Evolutionary conservation across 1,140 invertebrate genomes (phyloP), one percentile per base, ranked within the genome.

Genomic region (Panonychus citri): DNA sequence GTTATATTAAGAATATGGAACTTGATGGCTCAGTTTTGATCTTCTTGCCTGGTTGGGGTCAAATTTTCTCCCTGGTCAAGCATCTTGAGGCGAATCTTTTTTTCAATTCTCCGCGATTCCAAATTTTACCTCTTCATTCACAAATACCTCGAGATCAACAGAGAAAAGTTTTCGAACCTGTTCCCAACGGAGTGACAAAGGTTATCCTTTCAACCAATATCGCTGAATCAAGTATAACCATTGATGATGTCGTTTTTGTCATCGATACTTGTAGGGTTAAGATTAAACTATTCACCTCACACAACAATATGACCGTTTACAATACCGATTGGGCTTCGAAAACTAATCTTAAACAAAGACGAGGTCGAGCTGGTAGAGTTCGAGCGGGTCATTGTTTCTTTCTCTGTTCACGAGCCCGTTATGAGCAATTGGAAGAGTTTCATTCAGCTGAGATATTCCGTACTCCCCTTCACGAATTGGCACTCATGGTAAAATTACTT

Each of bases 201-300:
- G 97, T 93, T 67, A 91, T 99, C 59, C 78, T 98, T 2, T 89
- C 90, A 1, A 99, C 94, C n/a, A 99, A 99, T 66, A 97, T 99
- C 57, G 93, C 95, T 0, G 95, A 99, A 74, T 98, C 95, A 1
- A 97, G 91, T 5, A 82, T 99, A 4, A 99, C 95, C 0, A 96
- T 99, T 57, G 94, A 99, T 72, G 94, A 93, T 4, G 85, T 99
- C 58, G 73, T 93, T 66, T 98, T 98, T 74, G 93, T 99, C 2
- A 78, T 89, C 8, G 95, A 99, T 71, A 95, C 89, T 13, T 86
- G 87, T 79, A 1, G 86, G 85, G 67, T 87, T 0, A 94, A 94
- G 66, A 85, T 91, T 75, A 95, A 94, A 65, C 73, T 91, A 40
- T 95, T 91, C 64, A 87, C 87, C 1, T 86, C 87, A 0, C 86